Base-by-base conservation (phyloP, 2,113 vertebrate genomes). In the Plectropomus leopardus region DNA sequence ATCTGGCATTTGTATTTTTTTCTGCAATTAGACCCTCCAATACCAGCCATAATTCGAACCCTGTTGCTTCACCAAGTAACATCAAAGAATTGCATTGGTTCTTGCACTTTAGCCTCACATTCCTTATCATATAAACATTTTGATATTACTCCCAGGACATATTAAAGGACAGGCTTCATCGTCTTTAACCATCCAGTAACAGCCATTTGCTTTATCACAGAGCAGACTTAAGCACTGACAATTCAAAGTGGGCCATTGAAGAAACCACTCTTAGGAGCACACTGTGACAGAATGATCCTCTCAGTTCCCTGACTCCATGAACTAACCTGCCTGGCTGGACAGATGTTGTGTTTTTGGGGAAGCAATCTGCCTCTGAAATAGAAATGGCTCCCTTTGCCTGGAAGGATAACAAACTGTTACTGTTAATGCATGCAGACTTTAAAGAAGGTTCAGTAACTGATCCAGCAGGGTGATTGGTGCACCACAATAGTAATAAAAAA, bases 401-500 rank as follows among this genome's bases (percentile, higher is more conserved):
- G 57, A 57, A 54, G 30, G 15, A 53, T 44, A 57, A 34, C 6
- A 28, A 65, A 51, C 60, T 30, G 26, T 30, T 28, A 36, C 9
- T 2, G 7, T 32, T 26, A 30, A 28, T 24, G 26, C 16, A 34
- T 45, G 24, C n/a, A 17, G 7, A 24, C 7, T 72, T 34, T 40
- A 23, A 26, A n/a, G 15, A 64, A 14, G 17, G 14, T 47, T 54
- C 7, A 3, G 60, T 44, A 60, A 26, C 59, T 53, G 54, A 67
- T 67, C 53, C 53, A 73, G 54, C 28, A 10, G 40, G 21, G 45
- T 9, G 21, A 30, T 34, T 53, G 45, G 34, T 53, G 50, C 1
- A 28, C 47, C 47, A 30, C 61, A 66, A 19, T 30, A 30, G 42
- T 48, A 72, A 48, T 61, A 61, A 34, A 53, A n/a, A 19, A 67